Conservation (phyloP, 2,113 vertebrate species). For the Alaudala cheleensis region DNA sequence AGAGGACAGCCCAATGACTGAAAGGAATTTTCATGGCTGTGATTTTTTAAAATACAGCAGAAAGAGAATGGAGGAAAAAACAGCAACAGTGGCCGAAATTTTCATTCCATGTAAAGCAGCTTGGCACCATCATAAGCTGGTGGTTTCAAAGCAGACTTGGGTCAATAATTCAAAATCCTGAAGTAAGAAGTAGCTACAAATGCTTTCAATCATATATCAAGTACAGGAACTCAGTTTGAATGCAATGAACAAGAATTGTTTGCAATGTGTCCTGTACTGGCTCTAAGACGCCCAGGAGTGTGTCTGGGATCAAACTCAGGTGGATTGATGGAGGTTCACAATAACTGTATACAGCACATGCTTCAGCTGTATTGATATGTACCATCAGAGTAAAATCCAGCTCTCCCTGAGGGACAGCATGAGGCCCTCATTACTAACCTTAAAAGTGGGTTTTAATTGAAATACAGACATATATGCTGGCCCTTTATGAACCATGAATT, state of each 20-base stretch:
- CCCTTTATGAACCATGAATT: neutral
- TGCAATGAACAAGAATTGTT: neutral
- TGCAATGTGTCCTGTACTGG: neutral
- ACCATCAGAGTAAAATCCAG: neutral
- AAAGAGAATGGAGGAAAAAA: neutral
- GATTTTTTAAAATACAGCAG: neutral
- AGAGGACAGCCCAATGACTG: neutral
- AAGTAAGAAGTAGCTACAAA: neutral
- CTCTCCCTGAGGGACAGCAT: neutral
- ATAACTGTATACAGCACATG: neutral
- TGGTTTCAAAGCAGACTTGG: neutral
- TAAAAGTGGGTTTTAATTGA: neutral
- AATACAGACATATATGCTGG: neutral
- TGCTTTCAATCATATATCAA: neutral
- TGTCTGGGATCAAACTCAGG: neutral
- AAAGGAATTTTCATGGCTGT: neutral
- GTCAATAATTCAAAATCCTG: neutral
- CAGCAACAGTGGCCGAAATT: neutral
- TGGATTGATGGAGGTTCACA: neutral
- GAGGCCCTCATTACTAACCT: neutral
- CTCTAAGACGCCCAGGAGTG: neutral
- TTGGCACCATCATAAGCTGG: neutral
- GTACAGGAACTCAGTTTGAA: neutral
- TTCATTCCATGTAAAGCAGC: neutral
- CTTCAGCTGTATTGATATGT: neutral